Evolutionary conservation across 2,888 invertebrate genomes (phyloP).

Genomic region (Stenodema calcarata): DNA sequence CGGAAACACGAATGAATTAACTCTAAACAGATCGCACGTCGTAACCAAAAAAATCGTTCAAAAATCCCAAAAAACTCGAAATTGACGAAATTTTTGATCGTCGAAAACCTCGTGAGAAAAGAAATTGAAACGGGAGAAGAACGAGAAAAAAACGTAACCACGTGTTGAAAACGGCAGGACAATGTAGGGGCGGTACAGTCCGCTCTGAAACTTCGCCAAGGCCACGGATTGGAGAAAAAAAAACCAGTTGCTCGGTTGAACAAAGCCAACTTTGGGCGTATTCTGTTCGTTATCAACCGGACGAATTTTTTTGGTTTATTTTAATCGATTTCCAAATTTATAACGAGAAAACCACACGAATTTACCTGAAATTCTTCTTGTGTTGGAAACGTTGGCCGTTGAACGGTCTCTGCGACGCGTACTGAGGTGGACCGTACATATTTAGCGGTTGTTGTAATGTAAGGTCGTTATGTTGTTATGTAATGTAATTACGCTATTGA

Average conservation of each 20-base stretch:
- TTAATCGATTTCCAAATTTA: background rate
- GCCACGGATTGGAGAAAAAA: conserved; percentile 31
- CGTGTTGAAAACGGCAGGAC: conserved; percentile 30
- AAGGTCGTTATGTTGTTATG: background rate
- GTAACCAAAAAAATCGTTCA: too few relatives aligned
- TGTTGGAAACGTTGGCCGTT: conserved; percentile 31
- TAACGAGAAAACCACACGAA: background rate
- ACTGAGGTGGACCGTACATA: background rate
- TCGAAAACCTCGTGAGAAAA: too few relatives aligned
- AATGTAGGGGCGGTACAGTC: conserved; percentile 35
- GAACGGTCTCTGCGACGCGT: background rate
- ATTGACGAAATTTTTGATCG: too few relatives aligned
- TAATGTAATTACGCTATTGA: background rate
- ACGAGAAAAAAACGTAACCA: conserved; percentile 12
- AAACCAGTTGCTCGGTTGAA: conserved; percentile 3
- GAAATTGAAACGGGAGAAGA: background rate
- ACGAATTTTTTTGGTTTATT: background rate
- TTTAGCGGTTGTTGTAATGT: background rate
- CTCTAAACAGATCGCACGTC: too few relatives aligned
- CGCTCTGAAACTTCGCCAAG: conserved; percentile 11
- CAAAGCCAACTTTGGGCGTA: background rate
- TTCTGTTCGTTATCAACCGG: background rate
- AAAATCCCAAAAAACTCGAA: too few relatives aligned
- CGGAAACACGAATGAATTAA: too few relatives aligned
- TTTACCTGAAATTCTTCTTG: conserved; percentile 31